Evolutionary conservation across 64 coral and sea anemone species (phyloP).

Genomic region (Dendronephthya gigantea): DNA sequence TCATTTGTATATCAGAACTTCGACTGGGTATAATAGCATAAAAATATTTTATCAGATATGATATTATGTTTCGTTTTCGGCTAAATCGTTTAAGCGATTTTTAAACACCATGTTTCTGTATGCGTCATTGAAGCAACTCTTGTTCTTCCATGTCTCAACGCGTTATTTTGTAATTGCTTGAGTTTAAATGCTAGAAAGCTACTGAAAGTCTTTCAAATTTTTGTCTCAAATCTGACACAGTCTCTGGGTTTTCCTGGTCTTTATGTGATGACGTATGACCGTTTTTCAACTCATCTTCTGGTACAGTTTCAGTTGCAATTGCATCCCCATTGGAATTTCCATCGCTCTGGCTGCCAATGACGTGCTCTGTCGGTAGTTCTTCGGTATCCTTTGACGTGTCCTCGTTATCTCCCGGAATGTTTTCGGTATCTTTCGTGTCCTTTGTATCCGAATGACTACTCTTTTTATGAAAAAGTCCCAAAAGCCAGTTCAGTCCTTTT

Average conservation of each 20-base stretch:
- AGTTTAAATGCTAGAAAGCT: not conserved
- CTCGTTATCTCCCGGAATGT: not conserved
- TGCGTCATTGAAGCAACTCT: too few relatives aligned
- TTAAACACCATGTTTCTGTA: too few relatives aligned
- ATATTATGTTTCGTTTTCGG: too few relatives aligned
- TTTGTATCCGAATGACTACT: not conserved
- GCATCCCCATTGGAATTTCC: not conserved
- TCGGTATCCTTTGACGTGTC: not conserved
- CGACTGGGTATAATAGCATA: too few relatives aligned
- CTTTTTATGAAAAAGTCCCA: slow-evolving; percentile 11
- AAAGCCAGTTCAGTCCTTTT: not conserved
- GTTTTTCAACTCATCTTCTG: not conserved
- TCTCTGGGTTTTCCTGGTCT: not conserved
- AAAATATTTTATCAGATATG: too few relatives aligned
- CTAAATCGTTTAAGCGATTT: too few relatives aligned
- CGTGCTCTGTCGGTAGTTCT: not conserved
- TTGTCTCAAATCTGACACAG: not conserved
- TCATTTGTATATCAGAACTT: too few relatives aligned
- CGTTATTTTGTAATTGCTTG: too few relatives aligned
- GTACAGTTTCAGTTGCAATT: not conserved
- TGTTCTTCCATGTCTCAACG: too few relatives aligned
- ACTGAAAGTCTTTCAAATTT: not conserved
- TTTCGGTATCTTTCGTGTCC: not conserved
- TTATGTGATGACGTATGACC: not conserved
- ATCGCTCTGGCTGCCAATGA: too few relatives aligned